A percentile compares a stretch with the other conserved stretches of the same genome.
These are phyloP conservation scores for Euplagia quadripunctaria DNA, from an alignment of 2,888 invertebrate genomes.

Conservation along the genomic window DNA sequence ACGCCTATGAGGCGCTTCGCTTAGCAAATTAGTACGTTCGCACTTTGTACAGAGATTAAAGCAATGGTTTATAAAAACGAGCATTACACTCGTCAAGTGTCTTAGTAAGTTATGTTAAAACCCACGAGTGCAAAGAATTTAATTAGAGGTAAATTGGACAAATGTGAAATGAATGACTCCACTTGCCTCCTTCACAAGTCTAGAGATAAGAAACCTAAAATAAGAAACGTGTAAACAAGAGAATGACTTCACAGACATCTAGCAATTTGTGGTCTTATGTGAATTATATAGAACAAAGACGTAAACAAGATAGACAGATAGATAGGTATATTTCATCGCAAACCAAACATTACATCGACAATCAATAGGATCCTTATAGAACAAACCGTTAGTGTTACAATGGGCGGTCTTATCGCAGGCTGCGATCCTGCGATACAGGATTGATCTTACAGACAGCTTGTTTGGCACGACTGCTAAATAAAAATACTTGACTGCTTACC, in stretches of 20 bases:
- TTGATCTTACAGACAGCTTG: not conserved
- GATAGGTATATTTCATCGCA: too few species aligned
- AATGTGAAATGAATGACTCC: not conserved
- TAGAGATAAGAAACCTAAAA: not conserved
- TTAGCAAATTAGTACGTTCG: too few species aligned
- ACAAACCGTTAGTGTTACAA: not conserved
- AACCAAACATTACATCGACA: too few species aligned
- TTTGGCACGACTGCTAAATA: not conserved
- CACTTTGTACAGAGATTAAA: not conserved
- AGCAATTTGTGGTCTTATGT: not conserved
- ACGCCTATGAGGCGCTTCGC: too few species aligned
- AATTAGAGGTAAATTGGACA: not conserved
- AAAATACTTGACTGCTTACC: too few species aligned
- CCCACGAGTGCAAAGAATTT: not conserved
- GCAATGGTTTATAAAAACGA: not conserved
- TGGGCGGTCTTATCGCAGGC: too few species aligned
- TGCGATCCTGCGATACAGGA: too few species aligned
- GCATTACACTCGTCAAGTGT: conserved; percentile 3
- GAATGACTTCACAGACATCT: not conserved
- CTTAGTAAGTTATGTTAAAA: not conserved
- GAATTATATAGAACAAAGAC: not conserved
- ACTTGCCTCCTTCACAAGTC: not conserved
- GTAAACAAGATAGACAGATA: too few species aligned
- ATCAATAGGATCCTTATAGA: not conserved
- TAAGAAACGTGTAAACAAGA: not conserved